Conservation (phyloP, 2,797 vertebrate genomes). For the Remorina albescens region DNA sequence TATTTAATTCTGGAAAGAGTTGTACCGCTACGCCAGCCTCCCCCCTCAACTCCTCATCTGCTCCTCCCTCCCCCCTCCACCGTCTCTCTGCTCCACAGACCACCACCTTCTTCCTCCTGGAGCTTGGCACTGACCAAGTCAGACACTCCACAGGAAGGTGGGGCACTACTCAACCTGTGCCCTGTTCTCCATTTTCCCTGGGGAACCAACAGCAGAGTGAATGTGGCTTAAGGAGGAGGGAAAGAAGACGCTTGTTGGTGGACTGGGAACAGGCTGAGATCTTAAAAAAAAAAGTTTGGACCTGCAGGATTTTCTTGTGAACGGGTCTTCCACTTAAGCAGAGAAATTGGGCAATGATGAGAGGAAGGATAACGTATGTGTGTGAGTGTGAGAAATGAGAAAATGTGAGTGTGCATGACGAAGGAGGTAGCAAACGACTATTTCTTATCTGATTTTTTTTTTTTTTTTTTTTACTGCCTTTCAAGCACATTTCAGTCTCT, state of each 20-base stretch:
- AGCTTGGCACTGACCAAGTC: conserved; percentile 67
- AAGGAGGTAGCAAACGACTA: conserved; percentile 44
- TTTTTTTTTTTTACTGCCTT: conserved; percentile 39
- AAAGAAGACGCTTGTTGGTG: neutral
- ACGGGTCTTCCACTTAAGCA: conserved; percentile 68
- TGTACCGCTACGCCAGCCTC: conserved; percentile 52
- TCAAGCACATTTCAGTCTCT: conserved; percentile 43
- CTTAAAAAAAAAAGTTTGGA: conserved; percentile 56
- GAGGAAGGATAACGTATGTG: conserved; percentile 37
- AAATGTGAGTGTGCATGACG: conserved; percentile 23
- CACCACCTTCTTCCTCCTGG: conserved; percentile 28
- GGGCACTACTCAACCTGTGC: conserved; percentile 35
- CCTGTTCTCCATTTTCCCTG: conserved; percentile 52
- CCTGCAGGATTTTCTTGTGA: conserved; percentile 45
- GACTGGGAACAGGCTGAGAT: conserved; percentile 31
- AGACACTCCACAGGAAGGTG: conserved; percentile 54
- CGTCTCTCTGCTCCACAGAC: conserved; percentile 25
- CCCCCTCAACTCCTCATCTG: conserved; percentile 38
- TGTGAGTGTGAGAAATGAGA: conserved; percentile 54
- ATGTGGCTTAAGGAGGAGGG: conserved; percentile 36
- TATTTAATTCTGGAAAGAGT: conserved; percentile 72
- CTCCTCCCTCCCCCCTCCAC: conserved; percentile 33
- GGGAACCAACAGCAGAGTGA: conserved; percentile 45
- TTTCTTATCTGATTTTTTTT: conserved; percentile 26
- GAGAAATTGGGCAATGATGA: conserved; percentile 38